Percentiles rank a stretch among this genome's conserved stretches.
phyloP scores from a whole-genome alignment of 2,888 invertebrate genomes.

The Epirrhoe alternata region DNA sequence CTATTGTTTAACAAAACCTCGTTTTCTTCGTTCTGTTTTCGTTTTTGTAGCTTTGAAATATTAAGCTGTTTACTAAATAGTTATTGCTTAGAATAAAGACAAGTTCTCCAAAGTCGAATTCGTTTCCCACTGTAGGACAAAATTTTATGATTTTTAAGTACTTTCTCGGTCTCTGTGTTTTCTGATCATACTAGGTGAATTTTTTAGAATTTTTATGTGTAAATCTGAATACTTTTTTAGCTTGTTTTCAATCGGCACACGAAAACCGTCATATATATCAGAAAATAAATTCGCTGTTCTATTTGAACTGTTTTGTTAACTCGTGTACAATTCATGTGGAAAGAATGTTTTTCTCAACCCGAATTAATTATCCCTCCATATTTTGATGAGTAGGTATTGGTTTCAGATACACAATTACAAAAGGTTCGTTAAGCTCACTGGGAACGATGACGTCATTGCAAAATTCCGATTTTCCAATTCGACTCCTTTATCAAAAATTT shows the following conservation, averaged over 20 bases:
- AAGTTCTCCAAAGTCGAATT: too few species aligned
- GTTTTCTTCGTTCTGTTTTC: background rate
- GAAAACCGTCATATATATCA: background rate
- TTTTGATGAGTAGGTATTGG: slow-evolving; percentile 46
- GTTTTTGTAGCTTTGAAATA: background rate
- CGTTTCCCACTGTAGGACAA: too few species aligned
- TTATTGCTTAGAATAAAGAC: too few species aligned
- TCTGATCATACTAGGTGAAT: too few species aligned
- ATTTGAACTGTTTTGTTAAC: slow-evolving; percentile 22
- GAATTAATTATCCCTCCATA: background rate
- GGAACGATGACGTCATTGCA: slow-evolving; percentile 52
- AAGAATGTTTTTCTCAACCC: background rate
- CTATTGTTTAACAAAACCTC: background rate
- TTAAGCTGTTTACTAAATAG: too few species aligned
- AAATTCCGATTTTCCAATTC: slow-evolving; percentile 45
- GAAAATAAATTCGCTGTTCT: background rate
- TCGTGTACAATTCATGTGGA: background rate
- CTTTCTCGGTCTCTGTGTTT: too few species aligned
- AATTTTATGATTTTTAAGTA: too few species aligned
- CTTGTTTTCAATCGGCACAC: too few species aligned
- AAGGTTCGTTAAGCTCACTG: slow-evolving; percentile 44
- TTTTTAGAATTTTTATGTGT: too few species aligned
- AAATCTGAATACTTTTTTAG: too few species aligned
- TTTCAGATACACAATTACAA: slow-evolving; percentile 45
- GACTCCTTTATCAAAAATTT: slow-evolving; percentile 46